These are phyloP conservation scores for Andrena praecox DNA, from an alignment of 2,888 invertebrate species.

Conservation along the genomic window DNA sequence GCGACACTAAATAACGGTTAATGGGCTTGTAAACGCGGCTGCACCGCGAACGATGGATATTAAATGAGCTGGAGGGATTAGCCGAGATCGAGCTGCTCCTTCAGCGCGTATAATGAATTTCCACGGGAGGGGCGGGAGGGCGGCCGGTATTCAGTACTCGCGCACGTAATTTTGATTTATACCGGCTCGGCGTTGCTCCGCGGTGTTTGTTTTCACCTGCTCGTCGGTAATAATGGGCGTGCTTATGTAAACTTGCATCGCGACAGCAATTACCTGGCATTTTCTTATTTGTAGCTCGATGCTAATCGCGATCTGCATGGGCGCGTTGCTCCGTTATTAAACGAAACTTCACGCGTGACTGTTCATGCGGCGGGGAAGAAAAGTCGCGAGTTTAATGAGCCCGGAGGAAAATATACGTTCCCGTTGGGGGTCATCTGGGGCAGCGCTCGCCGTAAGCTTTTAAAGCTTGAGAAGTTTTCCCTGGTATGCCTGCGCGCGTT, in stretches of 20 bases:
- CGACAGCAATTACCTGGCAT: slow-evolving; percentile 37
- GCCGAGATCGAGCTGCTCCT: slow-evolving; percentile 7
- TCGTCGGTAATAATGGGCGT: slow-evolving; percentile 29
- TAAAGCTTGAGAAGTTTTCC: too few relatives aligned
- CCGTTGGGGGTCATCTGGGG: background rate
- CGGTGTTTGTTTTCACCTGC: slow-evolving; percentile 30
- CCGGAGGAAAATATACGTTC: background rate
- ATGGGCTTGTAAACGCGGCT: slow-evolving; percentile 44
- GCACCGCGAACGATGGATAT: slow-evolving; percentile 45
- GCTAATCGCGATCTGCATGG: slow-evolving; percentile 28
- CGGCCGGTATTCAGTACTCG: background rate
- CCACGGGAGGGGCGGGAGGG: background rate
- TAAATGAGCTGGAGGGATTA: slow-evolving; percentile 52
- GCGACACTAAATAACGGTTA: slow-evolving; percentile 45
- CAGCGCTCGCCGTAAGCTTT: too few relatives aligned
- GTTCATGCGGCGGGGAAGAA: background rate
- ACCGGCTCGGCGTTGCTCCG: background rate
- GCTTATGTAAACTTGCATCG: slow-evolving; percentile 43
- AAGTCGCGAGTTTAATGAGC: background rate
- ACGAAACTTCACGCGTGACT: slow-evolving; percentile 52
- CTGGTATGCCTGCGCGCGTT: too few relatives aligned
- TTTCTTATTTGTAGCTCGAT: slow-evolving; percentile 37
- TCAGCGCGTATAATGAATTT: slow-evolving; percentile 41
- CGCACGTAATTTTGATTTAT: slow-evolving; percentile 27
- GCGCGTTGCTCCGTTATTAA: slow-evolving; percentile 22